Evolutionary conservation across 2,888 invertebrate species (phyloP), one percentile per base, ranked within the genome.

Genomic region (Geophilus truncorum): DNA sequence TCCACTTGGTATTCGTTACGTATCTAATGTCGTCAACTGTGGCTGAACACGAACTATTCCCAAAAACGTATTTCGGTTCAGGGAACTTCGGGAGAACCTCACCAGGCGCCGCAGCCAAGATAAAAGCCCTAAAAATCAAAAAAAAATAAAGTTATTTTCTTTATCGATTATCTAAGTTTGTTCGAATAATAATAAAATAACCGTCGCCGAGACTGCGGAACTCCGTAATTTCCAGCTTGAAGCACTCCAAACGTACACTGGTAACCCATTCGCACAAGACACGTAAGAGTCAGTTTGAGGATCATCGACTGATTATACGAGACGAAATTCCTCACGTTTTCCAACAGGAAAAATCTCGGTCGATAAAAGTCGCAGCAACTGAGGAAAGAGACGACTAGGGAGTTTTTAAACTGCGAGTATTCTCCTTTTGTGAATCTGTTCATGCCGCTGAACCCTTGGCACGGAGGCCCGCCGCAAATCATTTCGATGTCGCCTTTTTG

Each of bases 371-470:
- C 95, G 86, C 94, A 94, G 87, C 92, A 95, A 30, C 94, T 93
- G 23, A 95, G 89, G 86, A 92, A 94, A 0, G 94, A 92, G 0
- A 93, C 93, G 23, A 95, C 92, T 15, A 95, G 88, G 0, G 95
- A 95, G 86, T 94, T 95, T 88, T 94, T 95, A 85, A 95, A 94
- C 83, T 91, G 89, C 1, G 94, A 94, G 86, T 94, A 94, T 84
- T 94, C 93, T 36, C 94, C 89, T 0, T 92, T 92, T 87, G 93
- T 94, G 87, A 95, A 95, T 79, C 94, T 89, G 87, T 95, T 95
- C 94, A 95, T 94, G 45, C 94, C 94, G 76, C 93, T 94, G 88
- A 95, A 95, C 3, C 95, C 95, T 87, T 95, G 95, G 85, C 95
- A 95, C 0, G 95, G 95, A 0, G 95, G 95, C 0, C 95, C 95